Conservation (phyloP, 2,888 invertebrate species). For the Philereme vetulata region DNA sequence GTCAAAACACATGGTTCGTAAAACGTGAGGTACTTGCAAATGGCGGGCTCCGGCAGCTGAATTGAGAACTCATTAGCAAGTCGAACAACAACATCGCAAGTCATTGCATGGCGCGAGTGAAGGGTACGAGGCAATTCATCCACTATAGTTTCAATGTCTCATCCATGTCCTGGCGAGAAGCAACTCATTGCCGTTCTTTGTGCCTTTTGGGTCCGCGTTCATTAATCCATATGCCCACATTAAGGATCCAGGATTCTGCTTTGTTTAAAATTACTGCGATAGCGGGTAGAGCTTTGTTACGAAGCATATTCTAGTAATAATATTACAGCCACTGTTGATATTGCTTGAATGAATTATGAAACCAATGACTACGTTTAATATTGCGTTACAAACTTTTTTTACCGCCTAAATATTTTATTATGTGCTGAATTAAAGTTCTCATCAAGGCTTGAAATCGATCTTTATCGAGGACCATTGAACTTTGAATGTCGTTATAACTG, state of each 20-base stretch:
- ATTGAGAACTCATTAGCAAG: constrained; percentile 76
- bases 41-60: constrained; percentile 52
- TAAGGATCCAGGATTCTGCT: constrained; percentile 23
- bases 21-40: constrained; percentile 58
- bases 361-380: background rate
- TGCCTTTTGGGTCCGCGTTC: constrained; percentile 50
- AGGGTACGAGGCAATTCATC: constrained; percentile 45
- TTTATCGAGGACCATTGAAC: background rate
- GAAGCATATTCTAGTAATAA: constrained; percentile 9
- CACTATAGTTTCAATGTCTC: constrained; percentile 51
- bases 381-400: background rate
- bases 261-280: constrained; percentile 21
- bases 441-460: background rate
- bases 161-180: constrained; percentile 44
- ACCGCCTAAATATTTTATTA: background rate
- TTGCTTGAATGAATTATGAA: background rate
- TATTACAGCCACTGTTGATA: background rate
- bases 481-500: background rate
- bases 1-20: constrained; percentile 59
- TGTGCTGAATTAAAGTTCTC: background rate
- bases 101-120: constrained; percentile 55
- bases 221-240: constrained; percentile 51
- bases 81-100: constrained; percentile 72
- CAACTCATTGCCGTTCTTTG: constrained; percentile 60
- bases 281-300: constrained; percentile 8